Evolutionary conservation across 2,888 invertebrate species (phyloP).

Genomic region (Noctua janthina): DNA sequence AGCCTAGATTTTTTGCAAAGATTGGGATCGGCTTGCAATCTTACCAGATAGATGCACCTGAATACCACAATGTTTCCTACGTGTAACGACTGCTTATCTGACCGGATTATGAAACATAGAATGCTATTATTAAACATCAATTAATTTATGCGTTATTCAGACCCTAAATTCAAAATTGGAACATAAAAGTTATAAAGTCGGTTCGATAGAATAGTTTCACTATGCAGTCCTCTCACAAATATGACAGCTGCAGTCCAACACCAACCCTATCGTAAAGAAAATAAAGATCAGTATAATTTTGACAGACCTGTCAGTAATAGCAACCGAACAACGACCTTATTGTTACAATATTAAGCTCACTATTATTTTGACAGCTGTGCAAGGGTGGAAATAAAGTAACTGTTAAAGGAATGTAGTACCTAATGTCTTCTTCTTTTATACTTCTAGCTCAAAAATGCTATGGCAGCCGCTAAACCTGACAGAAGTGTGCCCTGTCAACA

Average conservation of each 20-base stretch:
- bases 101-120: too few relatives aligned
- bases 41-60: neutral
- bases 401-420: neutral
- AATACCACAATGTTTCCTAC: too few relatives aligned
- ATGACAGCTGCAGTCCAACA: neutral
- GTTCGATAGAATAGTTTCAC: neutral
- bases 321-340: neutral
- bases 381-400: neutral
- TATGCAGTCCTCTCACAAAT: neutral
- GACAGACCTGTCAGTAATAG: neutral
- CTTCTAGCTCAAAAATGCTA: constrained; percentile 62
- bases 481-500: constrained; percentile 70
- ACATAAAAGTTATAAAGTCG: neutral
- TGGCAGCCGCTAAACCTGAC: constrained; percentile 74
- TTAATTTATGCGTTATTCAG: too few relatives aligned
- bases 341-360: neutral
- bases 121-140: neutral
- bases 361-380: neutral
- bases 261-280: neutral
- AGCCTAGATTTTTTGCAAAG: too few relatives aligned
- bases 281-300: neutral
- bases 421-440: neutral
- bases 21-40: neutral
- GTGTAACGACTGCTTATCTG: too few relatives aligned
- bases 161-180: neutral